Evolutionary conservation across 2,888 invertebrate species (phyloP).

Genomic region (Brachyopa scutellaris): DNA sequence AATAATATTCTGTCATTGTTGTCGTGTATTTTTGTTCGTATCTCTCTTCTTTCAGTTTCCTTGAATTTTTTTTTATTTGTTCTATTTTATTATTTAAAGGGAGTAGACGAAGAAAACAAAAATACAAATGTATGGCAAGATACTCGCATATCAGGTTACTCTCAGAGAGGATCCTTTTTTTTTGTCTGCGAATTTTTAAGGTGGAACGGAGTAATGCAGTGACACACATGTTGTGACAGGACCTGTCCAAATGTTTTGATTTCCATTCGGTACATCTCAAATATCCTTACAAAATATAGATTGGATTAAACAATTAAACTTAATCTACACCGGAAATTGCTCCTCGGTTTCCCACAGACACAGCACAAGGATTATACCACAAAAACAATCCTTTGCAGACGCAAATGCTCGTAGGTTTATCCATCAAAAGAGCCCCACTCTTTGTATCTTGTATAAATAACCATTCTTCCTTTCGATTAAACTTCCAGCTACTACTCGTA

Average conservation of each 20-base stretch:
- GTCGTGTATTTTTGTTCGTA: slow-evolving; percentile 1
- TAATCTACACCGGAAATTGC: slow-evolving; percentile 50
- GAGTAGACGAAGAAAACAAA: neutral
- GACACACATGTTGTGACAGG: slow-evolving; percentile 60
- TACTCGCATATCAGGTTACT: slow-evolving; percentile 42
- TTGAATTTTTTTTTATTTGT: slow-evolving; percentile 22
- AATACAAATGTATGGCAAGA: too few species aligned
- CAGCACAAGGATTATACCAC: slow-evolving; percentile 1
- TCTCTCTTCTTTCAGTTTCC: slow-evolving; percentile 10
- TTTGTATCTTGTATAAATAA: slow-evolving; percentile 27
- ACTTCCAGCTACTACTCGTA: slow-evolving; percentile 47
- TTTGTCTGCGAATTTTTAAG: neutral
- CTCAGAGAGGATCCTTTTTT: neutral
- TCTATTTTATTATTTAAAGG: neutral
- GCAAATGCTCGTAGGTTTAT: slow-evolving; percentile 45
- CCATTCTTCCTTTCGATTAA: slow-evolving; percentile 51
- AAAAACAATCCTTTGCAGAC: slow-evolving; percentile 48
- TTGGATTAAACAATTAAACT: slow-evolving; percentile 50
- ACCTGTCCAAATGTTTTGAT: slow-evolving; percentile 66
- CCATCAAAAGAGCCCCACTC: neutral
- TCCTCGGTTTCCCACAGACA: slow-evolving; percentile 18
- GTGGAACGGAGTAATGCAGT: slow-evolving; percentile 11
- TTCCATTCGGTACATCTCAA: slow-evolving; percentile 9
- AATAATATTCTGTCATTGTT: slow-evolving; percentile 21
- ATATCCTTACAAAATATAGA: neutral